Evolutionary conservation across 2,888 invertebrate genomes (phyloP).

Genomic region (Leptinotarsa tumamoca): DNA sequence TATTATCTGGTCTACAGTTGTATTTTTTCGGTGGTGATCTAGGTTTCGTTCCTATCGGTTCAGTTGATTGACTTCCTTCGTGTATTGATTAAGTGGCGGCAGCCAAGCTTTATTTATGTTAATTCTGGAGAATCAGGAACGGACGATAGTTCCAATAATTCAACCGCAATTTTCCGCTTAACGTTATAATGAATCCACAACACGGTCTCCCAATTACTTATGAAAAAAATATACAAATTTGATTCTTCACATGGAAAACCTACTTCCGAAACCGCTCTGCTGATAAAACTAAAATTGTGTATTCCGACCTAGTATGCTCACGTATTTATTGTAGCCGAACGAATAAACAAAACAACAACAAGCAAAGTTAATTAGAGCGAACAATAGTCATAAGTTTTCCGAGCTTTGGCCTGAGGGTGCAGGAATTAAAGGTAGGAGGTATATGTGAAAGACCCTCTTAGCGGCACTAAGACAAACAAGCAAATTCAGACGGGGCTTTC

Average conservation of each 20-base stretch:
- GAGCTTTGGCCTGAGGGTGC: constrained; percentile 14
- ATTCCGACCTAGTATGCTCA: not conserved
- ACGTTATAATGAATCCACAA: no score
- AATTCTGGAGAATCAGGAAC: no score
- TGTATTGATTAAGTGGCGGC: no score
- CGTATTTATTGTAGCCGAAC: constrained; percentile 16
- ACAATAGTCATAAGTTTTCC: constrained; percentile 16
- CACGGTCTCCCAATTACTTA: no score
- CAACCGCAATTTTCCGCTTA: no score
- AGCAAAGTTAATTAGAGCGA: constrained; percentile 18
- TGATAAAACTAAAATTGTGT: constrained; percentile 10
- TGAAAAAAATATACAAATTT: not conserved
- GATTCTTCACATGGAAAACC: not conserved
- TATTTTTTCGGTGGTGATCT: no score
- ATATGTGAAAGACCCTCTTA: constrained; percentile 4
- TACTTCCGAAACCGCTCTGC: not conserved
- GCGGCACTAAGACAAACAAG: constrained; percentile 14
- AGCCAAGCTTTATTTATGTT: no score
- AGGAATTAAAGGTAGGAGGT: constrained; percentile 7
- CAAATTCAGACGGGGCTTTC: not conserved
- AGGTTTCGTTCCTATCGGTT: no score
- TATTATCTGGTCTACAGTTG: no score
- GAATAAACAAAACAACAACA: constrained; percentile 19
- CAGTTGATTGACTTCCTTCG: no score
- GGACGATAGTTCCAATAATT: no score